Evolutionary conservation across 2,113 vertebrate genomes (phyloP).

Genomic region (Anolis sagrei): DNA sequence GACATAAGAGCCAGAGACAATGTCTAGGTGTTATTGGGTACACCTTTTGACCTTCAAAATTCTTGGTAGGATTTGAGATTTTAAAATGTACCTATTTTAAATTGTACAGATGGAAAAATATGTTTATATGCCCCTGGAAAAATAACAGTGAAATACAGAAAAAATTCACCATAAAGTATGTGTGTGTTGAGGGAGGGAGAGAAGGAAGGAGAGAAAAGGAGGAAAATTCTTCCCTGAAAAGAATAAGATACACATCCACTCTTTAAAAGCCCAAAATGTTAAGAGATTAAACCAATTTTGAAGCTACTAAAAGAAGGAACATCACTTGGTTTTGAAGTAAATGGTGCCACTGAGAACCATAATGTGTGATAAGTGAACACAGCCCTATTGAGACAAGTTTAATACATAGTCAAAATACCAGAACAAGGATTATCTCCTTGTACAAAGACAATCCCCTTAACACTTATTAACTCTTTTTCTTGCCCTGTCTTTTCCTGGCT

Average conservation of each 20-base stretch:
- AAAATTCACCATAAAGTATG: not conserved
- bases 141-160: slow-evolving; percentile 38
- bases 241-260: not conserved
- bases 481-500: not conserved
- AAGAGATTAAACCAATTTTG: slow-evolving; percentile 2
- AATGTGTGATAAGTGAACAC: slow-evolving; percentile 4
- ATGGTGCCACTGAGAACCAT: slow-evolving; percentile 2
- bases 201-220: not conserved
- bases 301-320: slow-evolving; percentile 19
- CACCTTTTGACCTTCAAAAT: not conserved
- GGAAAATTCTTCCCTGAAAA: slow-evolving; percentile 1
- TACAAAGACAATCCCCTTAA: slow-evolving; percentile 48
- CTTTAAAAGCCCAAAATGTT: not conserved
- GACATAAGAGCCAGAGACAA: not conserved
- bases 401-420: not conserved
- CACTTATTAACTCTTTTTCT: not conserved
- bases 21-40: not conserved
- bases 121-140: not conserved
- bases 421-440: slow-evolving; percentile 23
- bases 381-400: slow-evolving; percentile 13
- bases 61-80: not conserved
- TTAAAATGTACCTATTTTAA: not conserved
- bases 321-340: slow-evolving; percentile 4
- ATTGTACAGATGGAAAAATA: not conserved
- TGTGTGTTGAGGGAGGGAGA: too few species aligned